These are phyloP conservation scores for Plodia interpunctella DNA, from an alignment of 1,140 invertebrate species.

Conservation along the genomic window DNA sequence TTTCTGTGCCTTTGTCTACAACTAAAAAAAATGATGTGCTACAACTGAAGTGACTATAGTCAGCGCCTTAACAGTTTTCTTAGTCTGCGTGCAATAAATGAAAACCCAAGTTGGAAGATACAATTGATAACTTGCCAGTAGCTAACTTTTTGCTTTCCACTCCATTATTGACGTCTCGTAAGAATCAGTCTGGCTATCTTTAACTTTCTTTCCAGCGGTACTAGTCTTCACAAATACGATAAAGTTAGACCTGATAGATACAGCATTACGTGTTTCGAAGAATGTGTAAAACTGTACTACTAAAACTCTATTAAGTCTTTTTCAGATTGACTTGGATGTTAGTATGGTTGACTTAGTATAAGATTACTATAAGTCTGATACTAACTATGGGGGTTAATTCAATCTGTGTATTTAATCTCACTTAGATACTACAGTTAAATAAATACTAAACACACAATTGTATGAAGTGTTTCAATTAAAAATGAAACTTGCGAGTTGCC, in stretches of 20 bases:
- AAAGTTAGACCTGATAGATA: background rate
- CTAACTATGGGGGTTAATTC: too few relatives aligned
- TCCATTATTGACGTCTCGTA: slow-evolving; percentile 57
- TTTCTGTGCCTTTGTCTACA: too few relatives aligned
- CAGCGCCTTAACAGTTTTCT: slow-evolving; percentile 47
- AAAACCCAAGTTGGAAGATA: slow-evolving; percentile 58
- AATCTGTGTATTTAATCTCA: too few relatives aligned
- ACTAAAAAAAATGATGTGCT: too few relatives aligned
- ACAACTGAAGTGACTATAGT: background rate
- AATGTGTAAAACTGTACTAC: too few relatives aligned
- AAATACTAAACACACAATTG: slow-evolving; percentile 17
- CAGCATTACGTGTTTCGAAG: background rate
- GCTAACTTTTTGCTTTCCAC: slow-evolving; percentile 62
- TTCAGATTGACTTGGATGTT: too few relatives aligned
- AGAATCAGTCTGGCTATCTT: slow-evolving; percentile 30
- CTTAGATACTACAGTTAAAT: background rate
- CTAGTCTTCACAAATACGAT: slow-evolving; percentile 9
- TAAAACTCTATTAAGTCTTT: too few relatives aligned
- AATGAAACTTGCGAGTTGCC: slow-evolving; percentile 40
- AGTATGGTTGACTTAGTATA: too few relatives aligned
- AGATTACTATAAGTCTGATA: too few relatives aligned
- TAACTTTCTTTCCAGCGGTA: slow-evolving; percentile 12
- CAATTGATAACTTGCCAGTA: slow-evolving; percentile 61
- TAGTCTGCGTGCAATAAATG: slow-evolving; percentile 60
- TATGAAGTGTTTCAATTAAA: slow-evolving; percentile 65